These are phyloP conservation scores for Phrixothrix hirtus DNA, from an alignment of 2,888 invertebrate genomes.

Conservation along the genomic window DNA sequence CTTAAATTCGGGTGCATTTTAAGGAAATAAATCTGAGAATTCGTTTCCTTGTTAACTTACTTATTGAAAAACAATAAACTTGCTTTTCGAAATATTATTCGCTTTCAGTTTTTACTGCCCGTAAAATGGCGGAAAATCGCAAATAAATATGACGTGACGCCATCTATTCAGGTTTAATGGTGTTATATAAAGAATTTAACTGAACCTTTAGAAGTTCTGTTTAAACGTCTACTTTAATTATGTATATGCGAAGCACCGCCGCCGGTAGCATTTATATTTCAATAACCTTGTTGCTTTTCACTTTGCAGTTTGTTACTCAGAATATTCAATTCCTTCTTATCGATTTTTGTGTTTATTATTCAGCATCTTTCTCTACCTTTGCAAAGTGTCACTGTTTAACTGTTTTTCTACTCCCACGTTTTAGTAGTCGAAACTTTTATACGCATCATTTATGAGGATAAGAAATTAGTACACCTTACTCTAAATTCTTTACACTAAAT, in stretches of 20 bases:
- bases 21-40: slow-evolving; percentile 27
- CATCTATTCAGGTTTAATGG: slow-evolving; percentile 24
- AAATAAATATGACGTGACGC: slow-evolving; percentile 24
- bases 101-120: slow-evolving; percentile 14
- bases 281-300: slow-evolving; percentile 35
- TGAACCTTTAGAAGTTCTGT: slow-evolving; percentile 30
- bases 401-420: too few relatives aligned
- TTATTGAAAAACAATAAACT: slow-evolving; percentile 32
- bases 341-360: slow-evolving; percentile 31
- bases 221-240: slow-evolving; percentile 35
- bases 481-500: too few relatives aligned
- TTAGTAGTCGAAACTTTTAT: too few relatives aligned
- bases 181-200: slow-evolving; percentile 28
- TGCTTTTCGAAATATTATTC: slow-evolving; percentile 14
- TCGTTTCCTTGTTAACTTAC: slow-evolving; percentile 32
- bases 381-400: slow-evolving; percentile 23
- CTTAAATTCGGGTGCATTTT: slow-evolving; percentile 8
- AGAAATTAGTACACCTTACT: too few relatives aligned
- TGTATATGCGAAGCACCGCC: slow-evolving; percentile 35
- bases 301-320: slow-evolving; percentile 34
- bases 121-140: slow-evolving; percentile 17
- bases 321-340: slow-evolving; percentile 31
- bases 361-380: slow-evolving; percentile 19
- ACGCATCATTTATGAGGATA: too few relatives aligned
- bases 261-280: slow-evolving; percentile 36